Evolutionary conservation across 2,797 vertebrate species (phyloP).

Genomic region (Cuniculus paca): DNA sequence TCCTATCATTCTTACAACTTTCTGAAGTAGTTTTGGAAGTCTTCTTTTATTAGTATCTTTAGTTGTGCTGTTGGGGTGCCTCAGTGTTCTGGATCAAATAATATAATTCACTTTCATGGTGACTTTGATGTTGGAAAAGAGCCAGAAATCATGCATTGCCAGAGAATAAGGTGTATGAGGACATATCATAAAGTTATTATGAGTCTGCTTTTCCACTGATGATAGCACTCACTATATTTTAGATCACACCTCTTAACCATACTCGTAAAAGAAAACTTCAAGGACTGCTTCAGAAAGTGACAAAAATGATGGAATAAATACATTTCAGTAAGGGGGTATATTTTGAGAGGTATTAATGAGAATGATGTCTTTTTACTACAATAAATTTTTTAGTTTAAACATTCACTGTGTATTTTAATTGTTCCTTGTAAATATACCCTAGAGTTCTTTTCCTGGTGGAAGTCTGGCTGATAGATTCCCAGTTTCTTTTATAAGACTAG

Average conservation of each 20-base stretch:
- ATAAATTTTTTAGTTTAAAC: not conserved
- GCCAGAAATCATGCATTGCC: not conserved
- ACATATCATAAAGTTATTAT: not conserved
- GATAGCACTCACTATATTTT: not conserved
- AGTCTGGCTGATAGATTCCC: not conserved
- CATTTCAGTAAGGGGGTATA: not conserved
- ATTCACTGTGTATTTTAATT: not conserved
- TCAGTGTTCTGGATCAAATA: not conserved
- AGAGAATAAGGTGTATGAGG: not conserved
- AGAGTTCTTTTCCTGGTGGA: not conserved
- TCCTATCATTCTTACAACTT: not conserved
- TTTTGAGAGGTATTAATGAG: not conserved
- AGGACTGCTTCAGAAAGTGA: not conserved
- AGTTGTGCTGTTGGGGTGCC: not conserved
- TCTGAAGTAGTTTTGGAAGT: not conserved
- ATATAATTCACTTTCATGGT: not conserved
- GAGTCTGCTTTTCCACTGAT: not conserved
- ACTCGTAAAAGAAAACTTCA: not conserved
- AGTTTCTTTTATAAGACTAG: slow-evolving; percentile 20
- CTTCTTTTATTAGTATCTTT: not conserved
- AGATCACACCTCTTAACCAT: not conserved
- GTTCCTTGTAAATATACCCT: not conserved
- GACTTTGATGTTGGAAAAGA: not conserved
- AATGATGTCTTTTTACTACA: not conserved
- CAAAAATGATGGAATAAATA: not conserved